These are phyloP conservation scores for Bombus soroeensis DNA, from an alignment of 1,140 invertebrate genomes.

Conservation along the genomic window DNA sequence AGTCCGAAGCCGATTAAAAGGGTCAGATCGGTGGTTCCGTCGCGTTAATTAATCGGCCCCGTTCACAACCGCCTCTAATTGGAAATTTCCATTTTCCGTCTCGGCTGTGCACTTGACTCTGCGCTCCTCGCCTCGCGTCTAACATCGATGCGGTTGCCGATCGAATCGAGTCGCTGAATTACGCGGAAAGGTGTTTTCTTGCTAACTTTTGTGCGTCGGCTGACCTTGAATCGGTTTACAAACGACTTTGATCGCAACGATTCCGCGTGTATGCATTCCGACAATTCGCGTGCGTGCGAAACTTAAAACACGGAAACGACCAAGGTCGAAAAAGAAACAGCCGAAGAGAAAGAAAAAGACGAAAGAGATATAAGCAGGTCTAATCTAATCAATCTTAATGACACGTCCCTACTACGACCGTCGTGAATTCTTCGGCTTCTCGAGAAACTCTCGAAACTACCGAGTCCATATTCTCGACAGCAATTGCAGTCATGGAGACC, in stretches of 20 bases:
- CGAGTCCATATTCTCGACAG: not conserved
- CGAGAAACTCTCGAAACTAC: not conserved
- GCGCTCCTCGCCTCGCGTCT: not conserved
- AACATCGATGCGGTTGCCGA: too few species aligned
- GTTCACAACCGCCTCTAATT: conserved; percentile 58
- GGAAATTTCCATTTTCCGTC: conserved; percentile 54
- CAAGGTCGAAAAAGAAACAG: too few species aligned
- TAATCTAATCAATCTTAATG: not conserved
- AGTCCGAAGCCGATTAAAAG: conserved; percentile 20
- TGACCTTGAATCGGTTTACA: conserved; percentile 28
- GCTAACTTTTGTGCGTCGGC: not conserved
- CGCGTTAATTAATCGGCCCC: conserved; percentile 67
- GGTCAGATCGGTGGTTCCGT: conserved; percentile 39
- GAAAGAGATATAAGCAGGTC: not conserved
- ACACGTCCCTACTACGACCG: too few species aligned
- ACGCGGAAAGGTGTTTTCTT: not conserved
- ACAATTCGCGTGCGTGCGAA: not conserved
- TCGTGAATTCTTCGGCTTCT: not conserved
- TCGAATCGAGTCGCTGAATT: not conserved
- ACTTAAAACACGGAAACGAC: conserved; percentile 11
- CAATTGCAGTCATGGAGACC: not conserved
- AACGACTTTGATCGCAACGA: not conserved
- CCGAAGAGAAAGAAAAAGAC: too few species aligned
- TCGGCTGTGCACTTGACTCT: conserved; percentile 59
- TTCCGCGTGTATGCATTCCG: conserved; percentile 5